phyloP scores from a whole-genome alignment of 1,140 invertebrate genomes.

The Olivierus martensii region DNA sequence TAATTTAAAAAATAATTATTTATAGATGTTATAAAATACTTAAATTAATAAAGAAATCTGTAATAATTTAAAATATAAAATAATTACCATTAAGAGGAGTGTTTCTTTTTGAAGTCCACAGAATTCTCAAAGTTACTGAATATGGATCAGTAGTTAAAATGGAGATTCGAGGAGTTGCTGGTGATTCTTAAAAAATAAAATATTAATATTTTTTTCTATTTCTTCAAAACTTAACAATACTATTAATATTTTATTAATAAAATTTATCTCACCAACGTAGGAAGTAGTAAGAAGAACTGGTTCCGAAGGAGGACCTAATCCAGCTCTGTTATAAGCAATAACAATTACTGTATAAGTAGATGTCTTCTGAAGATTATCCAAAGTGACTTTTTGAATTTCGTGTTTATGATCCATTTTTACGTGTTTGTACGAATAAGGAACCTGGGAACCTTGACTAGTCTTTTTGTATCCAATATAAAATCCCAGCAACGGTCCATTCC shows the following conservation, averaged over 20 bases:
- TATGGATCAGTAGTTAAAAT: background rate
- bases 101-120: no score
- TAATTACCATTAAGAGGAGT: no score
- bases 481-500: slow-evolving; percentile 82
- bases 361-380: slow-evolving; percentile 47
- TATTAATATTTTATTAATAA: background rate
- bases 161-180: no score
- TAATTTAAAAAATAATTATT: no score
- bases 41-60: no score
- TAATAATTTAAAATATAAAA: no score
- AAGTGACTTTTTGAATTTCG: background rate
- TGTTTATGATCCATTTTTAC: no score
- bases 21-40: no score
- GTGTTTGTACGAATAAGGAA: no score
- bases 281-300: slow-evolving; percentile 77
- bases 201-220: background rate
- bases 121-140: no score
- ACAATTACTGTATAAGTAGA: slow-evolving; percentile 89
- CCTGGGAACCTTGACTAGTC: slow-evolving; percentile 40
- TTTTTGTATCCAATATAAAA: slow-evolving; percentile 69
- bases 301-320: slow-evolving; percentile 72
- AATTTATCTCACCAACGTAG: slow-evolving; percentile 43
- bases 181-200: background rate
- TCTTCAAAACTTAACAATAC: background rate
- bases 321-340: slow-evolving; percentile 87